phyloP scores from a whole-genome alignment of 2,113 vertebrate species.

The Pheucticus melanocephalus region DNA sequence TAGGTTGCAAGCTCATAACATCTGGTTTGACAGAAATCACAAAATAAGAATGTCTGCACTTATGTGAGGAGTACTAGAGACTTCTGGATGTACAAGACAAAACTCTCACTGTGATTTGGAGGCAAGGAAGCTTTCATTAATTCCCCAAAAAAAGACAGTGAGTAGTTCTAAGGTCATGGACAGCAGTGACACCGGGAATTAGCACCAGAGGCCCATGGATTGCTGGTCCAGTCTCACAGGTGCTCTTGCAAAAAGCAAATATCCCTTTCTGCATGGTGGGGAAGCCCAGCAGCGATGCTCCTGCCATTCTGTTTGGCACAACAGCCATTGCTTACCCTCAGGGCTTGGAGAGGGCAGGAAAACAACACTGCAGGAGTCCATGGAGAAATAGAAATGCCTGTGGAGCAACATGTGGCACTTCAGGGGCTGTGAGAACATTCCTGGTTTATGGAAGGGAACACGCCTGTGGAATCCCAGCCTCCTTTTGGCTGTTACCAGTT shows the following conservation, averaged over 20 bases:
- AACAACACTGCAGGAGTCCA: background rate
- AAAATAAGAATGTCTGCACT: background rate
- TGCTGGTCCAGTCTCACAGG: background rate
- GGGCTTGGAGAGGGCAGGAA: background rate
- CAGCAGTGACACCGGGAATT: background rate
- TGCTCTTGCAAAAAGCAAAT: background rate
- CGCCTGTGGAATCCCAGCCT: fast-evolving
- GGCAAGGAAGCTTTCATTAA: background rate
- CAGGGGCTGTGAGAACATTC: fast-evolving
- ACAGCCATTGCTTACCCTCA: fast-evolving
- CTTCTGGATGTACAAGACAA: background rate
- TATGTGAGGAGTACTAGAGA: background rate
- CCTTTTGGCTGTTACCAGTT: background rate
- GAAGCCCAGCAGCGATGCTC: background rate
- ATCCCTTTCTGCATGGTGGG: fast-evolving
- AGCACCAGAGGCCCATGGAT: background rate
- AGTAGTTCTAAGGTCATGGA: background rate
- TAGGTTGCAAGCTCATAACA: background rate
- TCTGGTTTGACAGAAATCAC: background rate
- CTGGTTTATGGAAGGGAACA: fast-evolving
- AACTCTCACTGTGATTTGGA: background rate
- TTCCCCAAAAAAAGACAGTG: background rate
- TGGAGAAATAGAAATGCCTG: background rate
- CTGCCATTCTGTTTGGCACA: background rate
- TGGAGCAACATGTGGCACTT: background rate